Evolutionary conservation across 2,888 invertebrate genomes (phyloP), one percentile per base, ranked within the genome.

Genomic region (Hylaea fasciaria): DNA sequence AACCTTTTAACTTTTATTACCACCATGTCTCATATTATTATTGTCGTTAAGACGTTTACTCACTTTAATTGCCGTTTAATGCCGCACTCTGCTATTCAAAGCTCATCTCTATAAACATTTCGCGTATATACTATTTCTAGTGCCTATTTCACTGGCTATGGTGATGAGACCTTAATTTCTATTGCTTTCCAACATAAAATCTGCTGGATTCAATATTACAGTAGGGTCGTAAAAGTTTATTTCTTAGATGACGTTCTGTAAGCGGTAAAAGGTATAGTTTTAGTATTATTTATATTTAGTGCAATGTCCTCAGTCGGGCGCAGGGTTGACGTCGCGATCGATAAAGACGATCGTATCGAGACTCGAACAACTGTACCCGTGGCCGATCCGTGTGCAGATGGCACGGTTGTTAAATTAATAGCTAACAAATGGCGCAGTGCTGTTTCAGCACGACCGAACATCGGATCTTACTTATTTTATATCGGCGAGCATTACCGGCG

Each of bases 401-500:
- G 75, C 74, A 76, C 77, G 76, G 76, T 73, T 74, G 69, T 78
- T 72, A 83, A 81, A 82, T 82, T 80, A 80, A 81, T 82, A 78
- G 74, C 73, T 69, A 74, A 80, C 81, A 80, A 84, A 82, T 80
- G 72, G 75, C 63, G 65, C 64, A 57, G 70, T 68, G 67, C 71
- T 75, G 73, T 71, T 70, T 57, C 62, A 66, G 66, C 72, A 71
- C 71, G 71, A 73, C 64, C 61, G 64, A 51, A 59, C 64, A 60
- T 60, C 47, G 46, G 40, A 60, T 35, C 17, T 46, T 45, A 46
- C 48, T 58, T 57, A 57, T 57, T 83, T 82, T 82, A 82, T 81
- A 82, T 79, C 76, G 70, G 71, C 77, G 67, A 80, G 78, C 81
- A 87, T 83, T 86, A 86, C 75, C 77, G 66, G 71, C 70, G 74